phyloP scores from a whole-genome alignment of 2,797 vertebrate species.

The Paramormyrops hopkinsi region DNA sequence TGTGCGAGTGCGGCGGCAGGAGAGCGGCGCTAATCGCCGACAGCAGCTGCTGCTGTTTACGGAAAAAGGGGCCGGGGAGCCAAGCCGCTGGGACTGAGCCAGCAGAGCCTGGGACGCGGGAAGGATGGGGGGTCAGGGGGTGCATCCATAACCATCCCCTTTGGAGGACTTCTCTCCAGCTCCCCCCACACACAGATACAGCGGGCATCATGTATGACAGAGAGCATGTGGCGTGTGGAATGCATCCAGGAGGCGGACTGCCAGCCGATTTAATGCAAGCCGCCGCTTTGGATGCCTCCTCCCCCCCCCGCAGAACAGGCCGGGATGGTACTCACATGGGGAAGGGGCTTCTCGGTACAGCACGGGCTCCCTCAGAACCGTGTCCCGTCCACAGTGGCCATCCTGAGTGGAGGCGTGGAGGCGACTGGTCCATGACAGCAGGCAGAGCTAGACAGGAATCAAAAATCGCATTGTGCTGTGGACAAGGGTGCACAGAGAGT shows the following conservation, averaged over 20 bases:
- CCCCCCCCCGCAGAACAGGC: too few relatives aligned
- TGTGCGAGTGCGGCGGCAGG: constrained; percentile 42
- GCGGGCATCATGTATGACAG: constrained; percentile 59
- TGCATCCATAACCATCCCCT: constrained; percentile 55
- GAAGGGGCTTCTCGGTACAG: neutral
- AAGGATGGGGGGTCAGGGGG: constrained; percentile 17
- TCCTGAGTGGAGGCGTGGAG: neutral
- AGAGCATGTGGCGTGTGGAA: constrained; percentile 70
- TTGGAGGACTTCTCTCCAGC: constrained; percentile 39
- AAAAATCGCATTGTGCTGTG: neutral
- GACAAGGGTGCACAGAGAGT: neutral
- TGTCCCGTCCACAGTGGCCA: neutral
- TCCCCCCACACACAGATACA: constrained; percentile 42
- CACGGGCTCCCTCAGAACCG: neutral
- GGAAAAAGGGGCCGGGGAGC: constrained; percentile 50
- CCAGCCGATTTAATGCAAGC: constrained; percentile 56
- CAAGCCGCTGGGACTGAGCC: constrained; percentile 53
- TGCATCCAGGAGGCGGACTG: constrained; percentile 57
- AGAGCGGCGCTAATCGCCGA: neutral
- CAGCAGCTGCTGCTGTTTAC: constrained; percentile 63
- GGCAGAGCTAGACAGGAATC: neutral
- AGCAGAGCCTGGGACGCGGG: constrained; percentile 37
- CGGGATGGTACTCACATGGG: neutral
- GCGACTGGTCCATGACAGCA: neutral
- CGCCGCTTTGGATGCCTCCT: neutral